These are phyloP conservation scores for Ascidia mentula DNA, from an alignment of 23 tunicate species.

Conservation along the genomic window DNA sequence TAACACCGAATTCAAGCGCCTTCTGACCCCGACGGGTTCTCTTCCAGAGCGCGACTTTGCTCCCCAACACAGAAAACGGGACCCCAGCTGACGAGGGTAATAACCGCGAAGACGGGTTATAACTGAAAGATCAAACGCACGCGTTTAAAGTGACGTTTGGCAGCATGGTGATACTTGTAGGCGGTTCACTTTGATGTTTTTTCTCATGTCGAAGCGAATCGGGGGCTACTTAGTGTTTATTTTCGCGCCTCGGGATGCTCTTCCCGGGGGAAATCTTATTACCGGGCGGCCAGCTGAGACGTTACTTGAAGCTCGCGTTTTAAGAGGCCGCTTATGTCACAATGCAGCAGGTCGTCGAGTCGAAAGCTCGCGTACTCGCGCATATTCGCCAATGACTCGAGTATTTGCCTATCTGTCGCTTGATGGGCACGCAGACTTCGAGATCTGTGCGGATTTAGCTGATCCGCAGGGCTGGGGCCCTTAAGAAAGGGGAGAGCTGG, in stretches of 20 bases:
- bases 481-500: background rate
- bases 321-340: background rate
- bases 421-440: background rate
- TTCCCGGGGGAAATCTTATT: background rate
- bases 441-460: background rate
- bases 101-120: background rate
- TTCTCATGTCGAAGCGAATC: background rate
- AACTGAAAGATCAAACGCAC: background rate
- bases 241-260: background rate
- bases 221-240: background rate
- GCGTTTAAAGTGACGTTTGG: background rate
- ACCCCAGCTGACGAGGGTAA: background rate
- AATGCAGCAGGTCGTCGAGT: constrained; percentile 6
- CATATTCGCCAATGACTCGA: background rate
- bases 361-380: background rate
- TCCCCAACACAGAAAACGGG: background rate
- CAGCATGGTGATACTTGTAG: background rate
- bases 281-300: background rate
- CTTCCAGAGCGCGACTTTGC: background rate
- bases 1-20: background rate
- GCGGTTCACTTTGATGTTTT: background rate
- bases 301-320: background rate
- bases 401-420: background rate
- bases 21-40: background rate
- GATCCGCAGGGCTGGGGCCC: background rate